Evolutionary conservation across 2,888 invertebrate species (phyloP).

Genomic region (Meghimatium bilineatum): DNA sequence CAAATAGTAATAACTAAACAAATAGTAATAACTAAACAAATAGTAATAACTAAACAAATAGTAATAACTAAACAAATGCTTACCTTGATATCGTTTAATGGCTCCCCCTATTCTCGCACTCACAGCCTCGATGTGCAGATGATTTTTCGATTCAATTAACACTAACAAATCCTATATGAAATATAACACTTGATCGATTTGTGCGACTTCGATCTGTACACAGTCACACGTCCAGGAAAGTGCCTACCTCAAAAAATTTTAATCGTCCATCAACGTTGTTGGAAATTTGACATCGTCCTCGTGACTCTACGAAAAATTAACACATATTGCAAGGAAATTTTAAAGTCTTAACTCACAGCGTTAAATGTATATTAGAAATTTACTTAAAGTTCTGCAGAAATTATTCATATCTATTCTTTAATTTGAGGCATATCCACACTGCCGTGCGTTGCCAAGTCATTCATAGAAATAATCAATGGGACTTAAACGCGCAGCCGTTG

Average conservation of each 20-base stretch:
- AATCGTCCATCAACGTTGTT: no score
- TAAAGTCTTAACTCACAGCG: no score
- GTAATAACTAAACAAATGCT: neutral
- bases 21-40: no score
- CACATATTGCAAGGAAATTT: no score
- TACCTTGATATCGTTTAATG: neutral
- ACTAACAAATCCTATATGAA: constrained; percentile 21
- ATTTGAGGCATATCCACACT: neutral
- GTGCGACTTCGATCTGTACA: neutral
- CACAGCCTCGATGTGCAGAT: neutral
- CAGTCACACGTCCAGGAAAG: neutral
- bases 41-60: no score
- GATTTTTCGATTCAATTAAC: constrained; percentile 17
- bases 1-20: no score
- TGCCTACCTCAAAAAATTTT: neutral
- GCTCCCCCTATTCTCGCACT: neutral
- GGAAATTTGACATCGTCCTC: no score
- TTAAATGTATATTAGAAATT: neutral
- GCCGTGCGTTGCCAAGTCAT: neutral
- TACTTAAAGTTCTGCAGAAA: neutral
- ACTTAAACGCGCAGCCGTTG: neutral
- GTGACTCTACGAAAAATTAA: no score
- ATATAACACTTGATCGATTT: constrained; percentile 15
- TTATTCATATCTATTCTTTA: neutral
- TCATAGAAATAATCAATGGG: constrained; percentile 8